Percentiles rank a stretch among this genome's conserved stretches.
Evolutionary conservation across 2,888 invertebrate species (phyloP).

Genomic region (Galerucella calmariensis): DNA sequence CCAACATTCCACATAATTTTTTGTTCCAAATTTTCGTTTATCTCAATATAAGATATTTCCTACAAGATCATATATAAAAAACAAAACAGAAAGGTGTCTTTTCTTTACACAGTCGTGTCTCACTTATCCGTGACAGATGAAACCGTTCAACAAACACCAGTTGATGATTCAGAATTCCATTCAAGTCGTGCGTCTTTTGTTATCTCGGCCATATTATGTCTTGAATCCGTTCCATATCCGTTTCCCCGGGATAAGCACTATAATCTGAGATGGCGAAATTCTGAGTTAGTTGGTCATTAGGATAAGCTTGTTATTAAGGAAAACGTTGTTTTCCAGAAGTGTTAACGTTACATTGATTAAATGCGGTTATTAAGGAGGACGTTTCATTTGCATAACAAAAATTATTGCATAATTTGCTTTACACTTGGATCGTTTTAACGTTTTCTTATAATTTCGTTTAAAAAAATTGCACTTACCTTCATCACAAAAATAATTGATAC

Average conservation of each 20-base stretch:
- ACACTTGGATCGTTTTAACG: not conserved
- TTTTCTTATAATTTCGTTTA: not conserved
- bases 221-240: conserved; percentile 48
- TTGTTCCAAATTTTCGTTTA: too few species aligned
- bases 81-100: not conserved
- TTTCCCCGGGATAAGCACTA: conserved; percentile 43
- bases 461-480: too few species aligned
- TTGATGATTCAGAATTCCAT: conserved; percentile 38
- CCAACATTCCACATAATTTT: too few species aligned
- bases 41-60: too few species aligned
- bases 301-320: conserved; percentile 35
- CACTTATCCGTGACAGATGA: conserved; percentile 20
- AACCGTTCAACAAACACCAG: conserved; percentile 38
- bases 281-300: conserved; percentile 39
- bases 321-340: conserved; percentile 18
- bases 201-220: conserved; percentile 49
- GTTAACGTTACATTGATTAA: conserved; percentile 32
- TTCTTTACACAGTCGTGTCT: not conserved
- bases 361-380: conserved; percentile 12
- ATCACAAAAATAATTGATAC: too few species aligned
- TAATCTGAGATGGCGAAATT: conserved; percentile 42
- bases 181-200: conserved; percentile 44
- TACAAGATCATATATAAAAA: too few species aligned
- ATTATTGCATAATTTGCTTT: not conserved
- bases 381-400: conserved; percentile 8